phyloP scores from a whole-genome alignment of 2,888 invertebrate genomes.

The Ptilodon capucinus region DNA sequence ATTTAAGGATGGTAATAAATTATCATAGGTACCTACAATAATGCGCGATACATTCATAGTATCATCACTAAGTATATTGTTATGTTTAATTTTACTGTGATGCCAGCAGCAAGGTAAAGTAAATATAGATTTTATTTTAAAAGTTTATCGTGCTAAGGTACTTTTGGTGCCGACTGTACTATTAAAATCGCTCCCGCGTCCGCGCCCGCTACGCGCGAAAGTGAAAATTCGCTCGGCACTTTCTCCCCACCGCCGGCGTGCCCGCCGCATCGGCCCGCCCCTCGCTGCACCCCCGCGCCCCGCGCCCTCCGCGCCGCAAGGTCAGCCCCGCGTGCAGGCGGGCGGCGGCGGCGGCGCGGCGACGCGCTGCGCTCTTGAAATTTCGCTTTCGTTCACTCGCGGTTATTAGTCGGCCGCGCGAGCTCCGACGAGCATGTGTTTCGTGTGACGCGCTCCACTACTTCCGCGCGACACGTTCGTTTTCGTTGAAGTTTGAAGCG shows the following conservation, averaged over 20 bases:
- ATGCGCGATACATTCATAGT: not conserved
- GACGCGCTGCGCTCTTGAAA: conserved; percentile 85
- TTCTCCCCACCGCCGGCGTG: conserved; percentile 72
- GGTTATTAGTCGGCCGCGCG: conserved; percentile 84
- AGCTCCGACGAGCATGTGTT: conserved; percentile 83
- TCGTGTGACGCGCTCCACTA: conserved; percentile 76
- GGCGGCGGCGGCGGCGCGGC: conserved; percentile 63
- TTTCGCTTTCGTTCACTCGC: conserved; percentile 86
- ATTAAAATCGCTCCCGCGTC: conserved; percentile 13
- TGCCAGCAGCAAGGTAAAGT: not conserved
- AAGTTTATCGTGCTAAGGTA: not conserved
- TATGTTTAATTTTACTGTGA: not conserved
- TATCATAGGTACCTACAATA: too few species aligned
- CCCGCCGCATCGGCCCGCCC: conserved; percentile 58
- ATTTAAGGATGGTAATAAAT: conserved; percentile 6
- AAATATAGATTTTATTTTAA: too few species aligned
- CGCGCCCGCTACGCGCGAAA: conserved; percentile 63
- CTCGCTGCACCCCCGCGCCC: conserved; percentile 59
- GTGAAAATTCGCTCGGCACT: conserved; percentile 79
- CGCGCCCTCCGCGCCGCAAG: conserved; percentile 56
- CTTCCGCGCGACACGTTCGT: conserved; percentile 64
- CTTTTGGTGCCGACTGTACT: not conserved
- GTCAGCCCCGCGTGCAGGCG: conserved; percentile 68
- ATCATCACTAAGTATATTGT: not conserved
- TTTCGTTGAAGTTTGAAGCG: conserved; percentile 69